Evolutionary conservation across 2,888 invertebrate species (phyloP).

Genomic region (Nymphalis c-album): DNA sequence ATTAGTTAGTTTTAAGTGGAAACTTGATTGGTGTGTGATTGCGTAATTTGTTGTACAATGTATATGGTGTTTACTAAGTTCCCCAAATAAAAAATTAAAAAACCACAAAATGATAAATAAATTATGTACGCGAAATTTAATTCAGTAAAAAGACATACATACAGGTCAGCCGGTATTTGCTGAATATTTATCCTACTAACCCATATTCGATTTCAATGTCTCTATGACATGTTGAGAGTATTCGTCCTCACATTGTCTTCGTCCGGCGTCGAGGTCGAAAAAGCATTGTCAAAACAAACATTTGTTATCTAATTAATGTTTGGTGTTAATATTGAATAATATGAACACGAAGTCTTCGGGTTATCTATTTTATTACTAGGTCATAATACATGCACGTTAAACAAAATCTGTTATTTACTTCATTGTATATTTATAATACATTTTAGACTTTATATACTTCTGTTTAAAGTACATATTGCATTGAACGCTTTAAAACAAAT

Average conservation of each 20-base stretch:
- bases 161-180: no score
- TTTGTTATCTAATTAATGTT: conserved; percentile 1
- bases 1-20: no score
- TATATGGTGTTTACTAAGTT: no score
- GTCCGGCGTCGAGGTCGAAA: neutral
- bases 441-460: neutral
- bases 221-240: neutral
- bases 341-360: neutral
- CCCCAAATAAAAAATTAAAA: no score
- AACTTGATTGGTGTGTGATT: no score
- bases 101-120: no score
- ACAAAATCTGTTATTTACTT: conserved; percentile 3
- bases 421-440: neutral
- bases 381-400: conserved; percentile 1
- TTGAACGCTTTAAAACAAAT: no score
- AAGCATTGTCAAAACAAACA: conserved; percentile 2
- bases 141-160: no score
- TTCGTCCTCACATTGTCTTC: neutral
- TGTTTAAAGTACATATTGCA: neutral
- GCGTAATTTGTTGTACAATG: no score
- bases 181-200: neutral
- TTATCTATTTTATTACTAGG: conserved; percentile 9
- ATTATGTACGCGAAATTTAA: no score
- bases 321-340: no score
- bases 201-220: neutral